Evolutionary conservation across 2,888 invertebrate species (phyloP), one percentile per base, ranked within the genome.

Genomic region (Drosophila paranaensis): DNA sequence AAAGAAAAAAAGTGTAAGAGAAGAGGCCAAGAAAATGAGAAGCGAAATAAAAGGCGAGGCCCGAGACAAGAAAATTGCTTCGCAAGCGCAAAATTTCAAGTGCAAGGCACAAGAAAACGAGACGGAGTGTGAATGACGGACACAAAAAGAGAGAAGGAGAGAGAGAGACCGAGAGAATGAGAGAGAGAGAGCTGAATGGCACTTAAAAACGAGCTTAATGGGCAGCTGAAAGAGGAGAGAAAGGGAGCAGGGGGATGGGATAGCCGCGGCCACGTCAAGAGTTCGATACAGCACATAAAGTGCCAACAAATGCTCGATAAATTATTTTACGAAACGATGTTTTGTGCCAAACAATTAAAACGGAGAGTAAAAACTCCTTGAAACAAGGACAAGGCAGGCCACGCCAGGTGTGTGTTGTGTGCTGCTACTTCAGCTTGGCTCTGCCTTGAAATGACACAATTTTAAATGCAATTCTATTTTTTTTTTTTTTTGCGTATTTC

Each of bases 361-460:
- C 77, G 77, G 81, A 73, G 83, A 80, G 73, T 68, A 75, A 77
- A 75, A 77, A 65, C 79, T 72, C 51, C 68, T 80, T 69, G 61
- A 74, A 72, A 55, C 45, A 56, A 40, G 25, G 45, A n/a, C 13
- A 11, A 35, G 25, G 69, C 77, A 77, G 77, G 69, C 13, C n/a
- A 11, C 35, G n/a, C 76, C 78, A 78, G 78, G 73, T 77, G 89
- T 78, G 65, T 69, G 37, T 60, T 58, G 43, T 53, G 16, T 33
- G 46, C 43, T 6, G 53, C 35, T 51, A 14, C 35, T 42, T 72
- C 57, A 53, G 67, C 64, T 65, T 70, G 71, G 51, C 37, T 11
- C 56, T 82, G 84, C 83, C 91, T 91, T 90, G 82, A 91, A 90
- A 87, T 91, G 91, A 90, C 91, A 90, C 91, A 90, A 90, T 90